These are phyloP conservation scores for Apostichopus californicus DNA, from an alignment of 35 echinoderm and acorn worm genomes.

Conservation along the genomic window DNA sequence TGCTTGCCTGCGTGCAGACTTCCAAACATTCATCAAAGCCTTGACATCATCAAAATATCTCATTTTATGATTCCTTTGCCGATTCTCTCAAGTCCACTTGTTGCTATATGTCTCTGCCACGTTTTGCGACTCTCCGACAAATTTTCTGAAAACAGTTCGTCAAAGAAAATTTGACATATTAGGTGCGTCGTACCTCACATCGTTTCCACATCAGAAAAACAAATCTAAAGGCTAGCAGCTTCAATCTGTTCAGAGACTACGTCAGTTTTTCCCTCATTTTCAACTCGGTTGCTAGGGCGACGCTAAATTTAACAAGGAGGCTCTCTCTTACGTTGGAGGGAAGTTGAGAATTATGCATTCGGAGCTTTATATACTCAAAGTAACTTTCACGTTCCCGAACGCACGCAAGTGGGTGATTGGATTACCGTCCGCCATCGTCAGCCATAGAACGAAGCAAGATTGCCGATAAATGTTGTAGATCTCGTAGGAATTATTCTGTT, in stretches of 20 bases:
- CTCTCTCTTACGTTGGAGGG: constrained; percentile 30
- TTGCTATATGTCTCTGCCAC: not conserved
- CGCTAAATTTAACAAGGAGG: constrained; percentile 32
- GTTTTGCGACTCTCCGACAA: not conserved
- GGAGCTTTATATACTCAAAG: not conserved
- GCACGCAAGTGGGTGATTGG: constrained; percentile 13
- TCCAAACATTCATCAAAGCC: not conserved
- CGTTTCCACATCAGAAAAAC: constrained; percentile 13
- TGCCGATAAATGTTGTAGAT: not conserved
- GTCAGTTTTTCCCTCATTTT: constrained; percentile 46
- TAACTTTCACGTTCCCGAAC: not conserved
- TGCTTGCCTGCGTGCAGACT: no score
- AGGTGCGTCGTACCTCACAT: constrained; percentile 4
- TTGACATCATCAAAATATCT: no score
- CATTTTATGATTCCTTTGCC: not conserved
- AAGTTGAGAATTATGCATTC: constrained; percentile 24
- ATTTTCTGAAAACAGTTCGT: not conserved
- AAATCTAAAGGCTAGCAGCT: not conserved
- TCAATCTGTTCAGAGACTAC: constrained; percentile 41
- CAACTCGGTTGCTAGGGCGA: constrained; percentile 16
- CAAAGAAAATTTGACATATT: constrained; percentile 5
- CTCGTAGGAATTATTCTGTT: not conserved
- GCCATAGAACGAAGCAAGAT: not conserved
- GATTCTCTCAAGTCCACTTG: not conserved
- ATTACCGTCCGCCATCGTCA: not conserved